Evolutionary conservation across 2,888 invertebrate genomes (phyloP), one percentile per base, ranked within the genome.

Genomic region (Lasioglossum leucozonium): DNA sequence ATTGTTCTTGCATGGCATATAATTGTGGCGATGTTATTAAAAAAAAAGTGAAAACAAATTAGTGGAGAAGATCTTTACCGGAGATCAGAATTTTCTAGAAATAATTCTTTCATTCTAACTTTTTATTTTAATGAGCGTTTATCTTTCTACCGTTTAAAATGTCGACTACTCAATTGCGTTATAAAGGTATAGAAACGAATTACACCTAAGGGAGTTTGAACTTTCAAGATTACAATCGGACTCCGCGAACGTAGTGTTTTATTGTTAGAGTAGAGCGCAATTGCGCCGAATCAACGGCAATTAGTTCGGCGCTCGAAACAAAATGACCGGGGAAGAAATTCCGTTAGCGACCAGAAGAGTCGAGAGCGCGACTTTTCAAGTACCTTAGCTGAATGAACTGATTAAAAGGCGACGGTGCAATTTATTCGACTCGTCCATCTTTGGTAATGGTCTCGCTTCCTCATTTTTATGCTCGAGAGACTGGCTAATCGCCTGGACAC

Each of bases 361-460:
- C 58, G 58, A 13, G 55, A 4, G n/a, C n/a, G n/a, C 26, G 58
- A 58, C 13, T 58, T 58, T n/a, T 26, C 58, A 26, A 26, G n/a
- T 58, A 26, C n/a, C 58, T 58, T 5, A 13, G 58, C 22, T 58
- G 58, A 58, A 58, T 26, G 58, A 26, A 58, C 58, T 26, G 58
- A 58, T 58, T 58, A 58, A 58, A 58, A 58, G 58, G 58, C 58
- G 58, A 58, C 58, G n/a, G 58, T 26, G 26, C 58, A 58, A 58
- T 26, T 58, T n/a, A 58, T 58, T 77, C 34, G 37, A 58, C 34
- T 58, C 26, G 34, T 18, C 18, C 69, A 44, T 44, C 40, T 67
- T 55, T 26, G 69, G 73, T 47, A 30, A 34, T 16, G 51, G 34
- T 10, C 22, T 18, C 69, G 37, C 34, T 37, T 26, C 30, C 30